These are phyloP conservation scores for Capitulum mitella DNA, from an alignment of 2,888 invertebrate genomes.

Conservation along the genomic window DNA sequence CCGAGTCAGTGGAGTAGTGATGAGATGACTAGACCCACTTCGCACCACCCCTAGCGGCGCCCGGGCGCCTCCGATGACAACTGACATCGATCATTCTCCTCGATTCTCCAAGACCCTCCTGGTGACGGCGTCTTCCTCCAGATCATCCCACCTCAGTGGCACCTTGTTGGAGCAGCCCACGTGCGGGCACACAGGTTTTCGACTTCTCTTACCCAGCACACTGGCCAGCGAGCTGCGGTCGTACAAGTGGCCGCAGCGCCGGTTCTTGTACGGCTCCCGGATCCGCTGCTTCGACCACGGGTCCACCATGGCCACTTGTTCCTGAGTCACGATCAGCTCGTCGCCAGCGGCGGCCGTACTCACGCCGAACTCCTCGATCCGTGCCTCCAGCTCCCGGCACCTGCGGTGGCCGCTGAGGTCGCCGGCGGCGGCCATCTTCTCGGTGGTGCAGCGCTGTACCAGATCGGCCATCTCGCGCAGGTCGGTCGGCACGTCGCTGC, in stretches of 20 bases:
- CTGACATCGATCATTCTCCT: background rate
- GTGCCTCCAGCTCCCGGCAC: background rate
- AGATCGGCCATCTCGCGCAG: background rate
- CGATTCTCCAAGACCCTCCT: background rate
- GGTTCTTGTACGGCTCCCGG: background rate
- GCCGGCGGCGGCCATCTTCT: background rate
- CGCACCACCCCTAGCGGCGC: too few species aligned
- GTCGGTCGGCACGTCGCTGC: background rate
- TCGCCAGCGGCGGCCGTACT: background rate
- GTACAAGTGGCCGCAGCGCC: slow-evolving; percentile 6
- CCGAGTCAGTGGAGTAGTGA: too few species aligned
- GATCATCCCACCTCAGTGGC: background rate
- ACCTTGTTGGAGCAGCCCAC: slow-evolving; percentile 3
- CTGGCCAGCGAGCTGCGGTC: background rate
- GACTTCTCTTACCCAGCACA: background rate
- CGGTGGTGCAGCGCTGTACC: background rate
- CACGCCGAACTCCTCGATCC: too few species aligned
- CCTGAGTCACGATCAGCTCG: background rate
- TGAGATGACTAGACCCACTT: too few species aligned
- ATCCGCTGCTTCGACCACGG: slow-evolving; percentile 20
- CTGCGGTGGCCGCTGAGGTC: background rate
- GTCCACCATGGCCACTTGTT: background rate
- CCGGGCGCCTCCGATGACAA: too few species aligned
- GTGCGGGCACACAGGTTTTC: background rate
- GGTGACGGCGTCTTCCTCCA: background rate